Base-by-base conservation (phyloP, 2,888 invertebrate species). In the Anthrax anthrax region DNA sequence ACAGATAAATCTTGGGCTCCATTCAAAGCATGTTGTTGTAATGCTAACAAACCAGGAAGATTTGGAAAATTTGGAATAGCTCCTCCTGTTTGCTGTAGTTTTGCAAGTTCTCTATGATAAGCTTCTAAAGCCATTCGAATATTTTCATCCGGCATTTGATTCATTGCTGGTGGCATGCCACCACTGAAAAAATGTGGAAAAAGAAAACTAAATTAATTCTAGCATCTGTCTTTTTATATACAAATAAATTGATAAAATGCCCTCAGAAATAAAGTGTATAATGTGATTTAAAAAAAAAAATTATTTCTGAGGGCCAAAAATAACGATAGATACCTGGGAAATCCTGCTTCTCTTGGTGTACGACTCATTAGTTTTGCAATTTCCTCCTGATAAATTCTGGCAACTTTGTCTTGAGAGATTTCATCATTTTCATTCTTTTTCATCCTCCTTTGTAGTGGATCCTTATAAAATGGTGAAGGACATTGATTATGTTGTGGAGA, bases 321-420 rank as follows among this genome's bases (percentile, higher is more conserved):
- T 12, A 32, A 32, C 12, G 19, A 37, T 38, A 58, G 75, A 72
- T 72, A 87, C 87, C 84, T 81, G 64, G 84, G 82, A 58, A 85
- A 84, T 27, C 37, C 16, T 16, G 84, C 78, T 49, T 87, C 87
- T 39, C 85, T 74, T 36, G 78, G 82, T 53, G 78, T 81, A 47
- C 86, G 77, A 57, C 84, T 87, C 80, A 94, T 91, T 46, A 97
- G 77, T 64, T 95, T 95, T 48, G 89, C 85, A 52, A 95, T 72
- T 64, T 96, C 94, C 63, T 94, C 92, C 60, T 95, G 92, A 64
- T 95, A 95, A 60, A 95, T 89, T 60, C 91, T 78, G 38, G 87
- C 84, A 58, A 95, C 90, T 69, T 94, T 92, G 63, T 97, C 96
- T 64, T 95, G 94, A 37, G 95, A 87, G 70, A 95, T 87, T 72